Evolutionary conservation across 2,113 vertebrate species (phyloP).

Genomic region (Hippolais icterina): DNA sequence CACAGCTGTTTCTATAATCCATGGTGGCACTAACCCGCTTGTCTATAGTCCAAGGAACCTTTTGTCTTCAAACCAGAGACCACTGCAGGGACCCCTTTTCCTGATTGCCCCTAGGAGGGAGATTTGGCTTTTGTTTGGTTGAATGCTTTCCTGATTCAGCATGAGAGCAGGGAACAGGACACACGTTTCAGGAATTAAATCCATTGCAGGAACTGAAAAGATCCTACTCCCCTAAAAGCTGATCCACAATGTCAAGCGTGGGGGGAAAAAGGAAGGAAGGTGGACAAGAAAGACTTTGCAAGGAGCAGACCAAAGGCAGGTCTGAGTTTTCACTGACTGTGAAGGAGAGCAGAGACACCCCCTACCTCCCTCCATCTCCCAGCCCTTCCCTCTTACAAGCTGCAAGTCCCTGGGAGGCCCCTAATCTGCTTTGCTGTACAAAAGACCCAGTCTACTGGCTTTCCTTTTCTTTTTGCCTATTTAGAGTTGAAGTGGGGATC

Average conservation of each 20-base stretch:
- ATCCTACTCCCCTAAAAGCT: background rate
- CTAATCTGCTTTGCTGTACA: constrained; percentile 58
- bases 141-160: constrained; percentile 22
- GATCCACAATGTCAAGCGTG: background rate
- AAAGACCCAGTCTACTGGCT: constrained; percentile 32
- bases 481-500: constrained; percentile 50
- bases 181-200: background rate
- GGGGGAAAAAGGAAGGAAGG: background rate
- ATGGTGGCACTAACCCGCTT: background rate
- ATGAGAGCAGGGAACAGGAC: background rate
- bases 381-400: background rate
- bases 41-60: background rate
- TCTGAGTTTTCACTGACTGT: background rate
- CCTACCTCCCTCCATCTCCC: background rate
- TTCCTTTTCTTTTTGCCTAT: constrained; percentile 52
- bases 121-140: constrained; percentile 46
- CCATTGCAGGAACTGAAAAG: background rate
- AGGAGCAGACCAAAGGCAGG: background rate
- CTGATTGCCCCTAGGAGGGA: background rate
- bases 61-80: constrained; percentile 27
- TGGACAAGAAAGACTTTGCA: background rate
- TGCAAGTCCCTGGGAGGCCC: constrained; percentile 38
- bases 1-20: constrained; percentile 7
- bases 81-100: constrained; percentile 1
- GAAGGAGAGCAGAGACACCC: background rate